Evolutionary conservation across 2,888 invertebrate genomes (phyloP).

Genomic region (Cephus spinipes): DNA sequence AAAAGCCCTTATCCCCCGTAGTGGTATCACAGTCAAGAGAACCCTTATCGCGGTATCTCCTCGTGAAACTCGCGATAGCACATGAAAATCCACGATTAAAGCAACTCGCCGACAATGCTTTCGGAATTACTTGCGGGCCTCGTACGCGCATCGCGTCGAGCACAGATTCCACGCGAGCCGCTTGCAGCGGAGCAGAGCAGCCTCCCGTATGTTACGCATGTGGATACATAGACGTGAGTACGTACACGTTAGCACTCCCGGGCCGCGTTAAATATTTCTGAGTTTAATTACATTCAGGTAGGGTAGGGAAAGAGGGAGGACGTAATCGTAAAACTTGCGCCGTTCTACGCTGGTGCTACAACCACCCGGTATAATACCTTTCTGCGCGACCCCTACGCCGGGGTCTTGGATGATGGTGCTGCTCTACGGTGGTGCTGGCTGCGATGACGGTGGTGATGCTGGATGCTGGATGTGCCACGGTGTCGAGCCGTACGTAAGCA

Average conservation of each 20-base stretch:
- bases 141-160: background rate
- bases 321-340: constrained; percentile 43
- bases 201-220: background rate
- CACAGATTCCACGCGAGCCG: background rate
- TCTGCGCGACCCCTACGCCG: background rate
- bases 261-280: constrained; percentile 34
- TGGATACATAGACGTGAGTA: background rate
- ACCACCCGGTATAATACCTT: constrained; percentile 10
- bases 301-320: constrained; percentile 16
- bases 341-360: constrained; percentile 21
- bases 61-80: background rate
- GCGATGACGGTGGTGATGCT: background rate
- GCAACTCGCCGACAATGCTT: background rate
- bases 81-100: background rate
- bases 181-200: background rate
- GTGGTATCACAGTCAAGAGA: background rate
- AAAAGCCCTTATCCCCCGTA: background rate
- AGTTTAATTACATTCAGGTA: constrained; percentile 41
- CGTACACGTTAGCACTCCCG: background rate
- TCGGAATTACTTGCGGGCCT: background rate
- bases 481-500: background rate
- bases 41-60: background rate
- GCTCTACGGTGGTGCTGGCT: background rate
- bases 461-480: background rate
- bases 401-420: background rate